Conservation (phyloP, 1,140 invertebrate species). For the Hetaerina americana region DNA sequence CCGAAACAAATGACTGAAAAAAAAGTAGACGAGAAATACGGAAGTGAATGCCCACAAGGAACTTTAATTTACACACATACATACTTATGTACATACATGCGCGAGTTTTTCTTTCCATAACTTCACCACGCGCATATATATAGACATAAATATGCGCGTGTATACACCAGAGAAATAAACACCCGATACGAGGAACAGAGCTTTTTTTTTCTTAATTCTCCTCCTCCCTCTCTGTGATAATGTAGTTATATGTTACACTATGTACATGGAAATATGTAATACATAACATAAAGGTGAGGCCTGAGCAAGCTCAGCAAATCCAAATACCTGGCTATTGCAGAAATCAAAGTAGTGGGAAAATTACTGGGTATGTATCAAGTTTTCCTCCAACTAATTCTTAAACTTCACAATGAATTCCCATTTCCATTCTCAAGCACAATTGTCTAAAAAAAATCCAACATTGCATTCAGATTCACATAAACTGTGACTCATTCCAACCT, state of each 20-base stretch:
- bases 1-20: too few relatives aligned
- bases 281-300: background rate
- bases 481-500: too few relatives aligned
- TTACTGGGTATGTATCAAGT: background rate
- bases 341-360: background rate
- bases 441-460: too few relatives aligned
- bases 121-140: too few relatives aligned
- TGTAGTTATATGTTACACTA: background rate
- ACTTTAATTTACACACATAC: background rate
- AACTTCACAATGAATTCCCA: too few relatives aligned
- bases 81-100: too few relatives aligned
- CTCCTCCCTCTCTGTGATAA: background rate
- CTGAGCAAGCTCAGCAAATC: background rate
- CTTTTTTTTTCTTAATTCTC: background rate
- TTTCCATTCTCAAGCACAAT: too few relatives aligned
- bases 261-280: background rate
- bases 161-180: background rate
- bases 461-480: too few relatives aligned
- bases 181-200: background rate
- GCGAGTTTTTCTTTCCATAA: too few relatives aligned
- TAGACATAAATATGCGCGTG: background rate
- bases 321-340: background rate
- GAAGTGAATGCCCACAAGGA: background rate
- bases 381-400: too few relatives aligned
- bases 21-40: too few relatives aligned